Conservation (phyloP, 2,113 vertebrate genomes). For the Corapipo altera region DNA sequence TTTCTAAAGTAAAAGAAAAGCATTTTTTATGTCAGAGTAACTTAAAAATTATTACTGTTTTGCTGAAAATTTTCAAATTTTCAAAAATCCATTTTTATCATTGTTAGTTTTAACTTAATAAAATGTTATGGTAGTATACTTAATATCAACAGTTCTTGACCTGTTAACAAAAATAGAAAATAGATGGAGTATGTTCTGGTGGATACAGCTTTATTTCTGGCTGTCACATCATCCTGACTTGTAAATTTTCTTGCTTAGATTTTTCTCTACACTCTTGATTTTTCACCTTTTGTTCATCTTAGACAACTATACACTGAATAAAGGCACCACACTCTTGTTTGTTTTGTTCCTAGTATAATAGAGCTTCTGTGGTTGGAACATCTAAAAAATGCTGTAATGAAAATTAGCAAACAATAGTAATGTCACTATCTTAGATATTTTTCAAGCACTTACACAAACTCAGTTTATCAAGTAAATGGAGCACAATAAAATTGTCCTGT, state of each 20-base stretch:
- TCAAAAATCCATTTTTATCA: background rate
- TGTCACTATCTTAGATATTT: background rate
- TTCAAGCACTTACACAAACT: background rate
- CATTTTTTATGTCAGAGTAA: rapidly evolving
- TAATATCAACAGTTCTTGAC: background rate
- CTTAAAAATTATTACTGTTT: background rate
- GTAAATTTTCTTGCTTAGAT: background rate
- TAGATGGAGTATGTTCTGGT: background rate
- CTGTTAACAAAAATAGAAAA: background rate
- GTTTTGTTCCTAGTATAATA: background rate
- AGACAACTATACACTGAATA: background rate
- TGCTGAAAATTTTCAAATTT: background rate
- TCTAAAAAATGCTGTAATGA: background rate
- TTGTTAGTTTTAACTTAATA: background rate
- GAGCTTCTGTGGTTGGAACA: background rate
- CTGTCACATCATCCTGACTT: background rate
- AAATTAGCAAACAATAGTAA: background rate
- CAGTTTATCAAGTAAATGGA: background rate
- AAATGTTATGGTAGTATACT: background rate
- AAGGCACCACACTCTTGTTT: background rate
- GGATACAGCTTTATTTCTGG: background rate
- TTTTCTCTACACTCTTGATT: background rate
- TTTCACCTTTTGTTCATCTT: background rate
- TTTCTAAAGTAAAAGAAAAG: background rate
- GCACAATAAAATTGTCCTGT: background rate